These are phyloP conservation scores for Drosophila asahinai DNA, from an alignment of 1,140 invertebrate genomes.

Conservation along the genomic window DNA sequence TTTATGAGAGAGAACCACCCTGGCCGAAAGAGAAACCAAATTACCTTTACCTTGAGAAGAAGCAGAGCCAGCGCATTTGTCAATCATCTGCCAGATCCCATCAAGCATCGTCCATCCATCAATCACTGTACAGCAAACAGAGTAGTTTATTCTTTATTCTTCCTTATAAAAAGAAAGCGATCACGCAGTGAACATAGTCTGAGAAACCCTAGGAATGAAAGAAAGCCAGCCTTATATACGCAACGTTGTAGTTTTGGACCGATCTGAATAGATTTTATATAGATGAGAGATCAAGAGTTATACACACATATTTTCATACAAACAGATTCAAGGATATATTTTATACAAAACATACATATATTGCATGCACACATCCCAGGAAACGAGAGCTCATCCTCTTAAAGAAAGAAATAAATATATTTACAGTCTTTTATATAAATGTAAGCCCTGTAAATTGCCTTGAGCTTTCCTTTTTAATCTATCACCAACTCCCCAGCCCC, in stretches of 20 bases:
- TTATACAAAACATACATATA: constrained; percentile 37
- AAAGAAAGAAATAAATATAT: constrained; percentile 43
- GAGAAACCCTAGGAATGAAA: constrained; percentile 51
- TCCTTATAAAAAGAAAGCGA: constrained; percentile 20
- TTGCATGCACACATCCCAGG: constrained; percentile 54
- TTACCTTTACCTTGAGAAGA: constrained; percentile 21
- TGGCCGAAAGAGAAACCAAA: constrained; percentile 43
- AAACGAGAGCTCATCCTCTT: constrained; percentile 45
- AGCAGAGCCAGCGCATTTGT: constrained; percentile 40
- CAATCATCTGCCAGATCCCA: constrained; percentile 32
- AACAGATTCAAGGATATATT: constrained; percentile 35
- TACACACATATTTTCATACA: constrained; percentile 46
- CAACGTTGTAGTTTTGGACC: constrained; percentile 65
- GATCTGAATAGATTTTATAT: constrained; percentile 59
- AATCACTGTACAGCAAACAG: constrained; percentile 20
- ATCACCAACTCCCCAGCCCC: constrained; percentile 49
- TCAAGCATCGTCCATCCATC: not conserved
- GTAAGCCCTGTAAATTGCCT: constrained; percentile 61
- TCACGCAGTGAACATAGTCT: constrained; percentile 71
- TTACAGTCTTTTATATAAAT: constrained; percentile 62
- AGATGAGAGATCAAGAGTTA: constrained; percentile 15
- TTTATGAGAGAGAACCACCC: constrained; percentile 29
- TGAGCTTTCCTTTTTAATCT: constrained; percentile 24
- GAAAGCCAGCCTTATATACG: constrained; percentile 45
- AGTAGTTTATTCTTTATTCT: constrained; percentile 35